phyloP scores from a whole-genome alignment of 2,797 vertebrate species.

The Sebastes aleutianus region DNA sequence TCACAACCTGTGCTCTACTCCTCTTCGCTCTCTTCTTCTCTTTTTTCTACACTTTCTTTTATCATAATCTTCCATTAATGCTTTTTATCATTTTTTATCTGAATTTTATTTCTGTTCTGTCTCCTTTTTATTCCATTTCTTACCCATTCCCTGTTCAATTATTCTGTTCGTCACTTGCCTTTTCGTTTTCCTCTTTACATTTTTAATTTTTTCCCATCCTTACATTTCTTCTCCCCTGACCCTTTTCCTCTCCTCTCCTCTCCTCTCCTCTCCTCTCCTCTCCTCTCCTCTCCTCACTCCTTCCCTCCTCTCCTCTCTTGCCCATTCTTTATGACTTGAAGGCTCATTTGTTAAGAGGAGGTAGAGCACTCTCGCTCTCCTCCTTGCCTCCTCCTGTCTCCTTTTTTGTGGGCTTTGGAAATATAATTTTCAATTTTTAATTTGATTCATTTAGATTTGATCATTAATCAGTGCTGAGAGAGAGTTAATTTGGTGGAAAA shows the following conservation, averaged over 20 bases:
- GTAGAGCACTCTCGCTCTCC: slow-evolving; percentile 89
- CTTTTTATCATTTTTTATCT: slow-evolving; percentile 22
- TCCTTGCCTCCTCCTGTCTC: slow-evolving; percentile 76
- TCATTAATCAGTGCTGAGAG: slow-evolving; percentile 99
- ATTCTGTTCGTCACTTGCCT: slow-evolving; percentile 8
- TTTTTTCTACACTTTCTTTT: background rate
- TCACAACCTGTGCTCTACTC: slow-evolving; percentile 9
- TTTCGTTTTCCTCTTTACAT: slow-evolving; percentile 21
- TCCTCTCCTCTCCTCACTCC: slow-evolving; percentile 63
- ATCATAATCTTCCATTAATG: slow-evolving; percentile 16
- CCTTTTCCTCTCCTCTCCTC: slow-evolving; percentile 38
- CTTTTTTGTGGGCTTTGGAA: slow-evolving; percentile 96
- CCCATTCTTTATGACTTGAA: slow-evolving; percentile 98
- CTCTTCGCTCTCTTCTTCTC: background rate
- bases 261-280: slow-evolving; percentile 55
- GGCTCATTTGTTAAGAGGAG: slow-evolving; percentile 98
- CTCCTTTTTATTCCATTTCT: slow-evolving; percentile 52
- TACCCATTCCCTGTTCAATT: slow-evolving; percentile 25
- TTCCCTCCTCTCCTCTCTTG: slow-evolving; percentile 77
- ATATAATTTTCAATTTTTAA: slow-evolving; percentile 99
- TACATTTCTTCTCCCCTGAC: slow-evolving; percentile 72
- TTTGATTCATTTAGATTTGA: slow-evolving; percentile 99
- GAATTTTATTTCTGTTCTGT: slow-evolving; percentile 14
- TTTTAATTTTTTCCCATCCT: slow-evolving; percentile 19
- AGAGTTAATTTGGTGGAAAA: slow-evolving; percentile 99